Evolutionary conservation across 2,888 invertebrate species (phyloP).

Genomic region (Sycophila texana): DNA sequence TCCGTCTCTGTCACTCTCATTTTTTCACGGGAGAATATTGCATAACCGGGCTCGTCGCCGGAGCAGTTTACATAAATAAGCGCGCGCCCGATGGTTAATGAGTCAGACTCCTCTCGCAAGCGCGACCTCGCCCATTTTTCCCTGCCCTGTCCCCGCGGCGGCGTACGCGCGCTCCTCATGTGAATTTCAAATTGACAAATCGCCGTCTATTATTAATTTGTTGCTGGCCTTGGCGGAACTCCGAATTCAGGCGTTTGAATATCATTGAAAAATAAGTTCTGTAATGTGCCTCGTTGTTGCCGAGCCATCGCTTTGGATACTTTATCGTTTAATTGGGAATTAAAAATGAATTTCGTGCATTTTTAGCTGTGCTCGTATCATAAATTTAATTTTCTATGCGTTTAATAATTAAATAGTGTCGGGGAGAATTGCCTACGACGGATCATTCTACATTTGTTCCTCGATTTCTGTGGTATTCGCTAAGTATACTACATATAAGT

Average conservation of each 20-base stretch:
- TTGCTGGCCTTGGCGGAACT: conserved; percentile 6
- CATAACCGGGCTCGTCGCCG: conserved; percentile 31
- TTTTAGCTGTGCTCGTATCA: too few relatives aligned
- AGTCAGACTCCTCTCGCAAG: conserved; percentile 16
- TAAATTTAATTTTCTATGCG: too few relatives aligned
- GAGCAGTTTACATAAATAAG: conserved; percentile 50
- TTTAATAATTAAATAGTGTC: too few relatives aligned
- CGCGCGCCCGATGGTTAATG: conserved; percentile 46
- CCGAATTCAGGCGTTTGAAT: conserved; percentile 4
- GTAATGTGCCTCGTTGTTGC: neutral
- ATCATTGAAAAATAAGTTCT: neutral
- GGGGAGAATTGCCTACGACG: too few relatives aligned
- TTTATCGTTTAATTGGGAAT: neutral
- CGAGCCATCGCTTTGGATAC: too few relatives aligned
- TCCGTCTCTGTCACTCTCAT: neutral
- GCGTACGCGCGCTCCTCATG: neutral
- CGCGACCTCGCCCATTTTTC: conserved; percentile 48
- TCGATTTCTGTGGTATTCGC: too few relatives aligned
- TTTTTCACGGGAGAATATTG: conserved; percentile 34
- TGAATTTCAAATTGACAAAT: conserved; percentile 42
- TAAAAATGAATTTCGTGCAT: too few relatives aligned
- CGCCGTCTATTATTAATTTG: conserved; percentile 24
- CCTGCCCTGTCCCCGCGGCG: neutral
- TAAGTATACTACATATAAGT: too few relatives aligned
- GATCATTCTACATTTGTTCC: too few relatives aligned